Percentiles rank a stretch among this genome's conserved stretches.
Conservation (phyloP, 1,140 invertebrate genomes). For the Drosophila prosaltans region DNA sequence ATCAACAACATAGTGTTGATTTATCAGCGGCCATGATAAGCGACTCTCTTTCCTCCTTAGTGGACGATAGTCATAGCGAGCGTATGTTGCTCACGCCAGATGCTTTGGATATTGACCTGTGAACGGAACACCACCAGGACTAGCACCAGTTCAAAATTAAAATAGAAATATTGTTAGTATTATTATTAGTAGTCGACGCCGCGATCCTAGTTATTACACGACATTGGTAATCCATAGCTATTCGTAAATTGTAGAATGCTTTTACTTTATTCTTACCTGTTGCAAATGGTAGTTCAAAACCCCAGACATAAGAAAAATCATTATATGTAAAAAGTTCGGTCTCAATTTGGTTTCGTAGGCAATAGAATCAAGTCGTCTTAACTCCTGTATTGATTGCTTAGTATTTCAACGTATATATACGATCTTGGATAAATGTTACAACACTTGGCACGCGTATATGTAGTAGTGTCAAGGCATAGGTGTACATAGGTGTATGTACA, state of each 20-base stretch:
- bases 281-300: too few species aligned
- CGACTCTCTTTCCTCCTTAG: conserved; percentile 63
- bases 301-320: not conserved
- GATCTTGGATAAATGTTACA: not conserved
- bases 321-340: not conserved
- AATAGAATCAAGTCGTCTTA: not conserved
- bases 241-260: not conserved
- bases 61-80: conserved; percentile 58
- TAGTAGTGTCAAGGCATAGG: not conserved
- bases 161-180: conserved; percentile 33
- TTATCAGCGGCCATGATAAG: conserved; percentile 60
- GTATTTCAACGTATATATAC: conserved; percentile 10
- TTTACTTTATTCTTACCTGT: not conserved
- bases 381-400: conserved; percentile 11
- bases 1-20: conserved; percentile 56
- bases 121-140: not conserved
- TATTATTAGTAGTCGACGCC: conserved; percentile 24
- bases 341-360: not conserved
- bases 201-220: not conserved
- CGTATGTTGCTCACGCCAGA: conserved; percentile 62
- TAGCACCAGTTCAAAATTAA: conserved; percentile 23
- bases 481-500: not conserved
- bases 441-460: not conserved
- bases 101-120: conserved; percentile 71
- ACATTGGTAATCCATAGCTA: not conserved